Conservation (phyloP, 1,140 invertebrate genomes). For the Ceratitis capitata region DNA sequence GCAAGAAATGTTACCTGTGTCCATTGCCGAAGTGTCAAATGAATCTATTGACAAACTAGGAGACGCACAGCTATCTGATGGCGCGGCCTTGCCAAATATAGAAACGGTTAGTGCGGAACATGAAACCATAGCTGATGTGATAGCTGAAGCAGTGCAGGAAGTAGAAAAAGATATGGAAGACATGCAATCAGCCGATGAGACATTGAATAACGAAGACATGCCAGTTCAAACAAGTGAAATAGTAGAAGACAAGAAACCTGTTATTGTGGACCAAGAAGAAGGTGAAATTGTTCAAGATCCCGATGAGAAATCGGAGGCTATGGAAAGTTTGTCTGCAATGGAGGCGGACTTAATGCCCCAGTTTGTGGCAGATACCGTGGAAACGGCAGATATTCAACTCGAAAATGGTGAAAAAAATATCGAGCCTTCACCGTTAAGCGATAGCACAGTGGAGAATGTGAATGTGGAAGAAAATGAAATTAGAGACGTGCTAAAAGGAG, state of each 20-base stretch:
- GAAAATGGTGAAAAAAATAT: neutral
- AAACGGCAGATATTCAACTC: neutral
- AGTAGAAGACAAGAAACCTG: neutral
- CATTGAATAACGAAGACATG: neutral
- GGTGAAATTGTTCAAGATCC: neutral
- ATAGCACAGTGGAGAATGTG: neutral
- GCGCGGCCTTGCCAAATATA: neutral
- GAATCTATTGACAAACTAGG: neutral
- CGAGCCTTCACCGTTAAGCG: neutral
- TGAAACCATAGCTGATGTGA: slow-evolving; percentile 3
- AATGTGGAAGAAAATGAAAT: neutral
- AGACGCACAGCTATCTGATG: neutral
- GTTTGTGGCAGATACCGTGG: neutral
- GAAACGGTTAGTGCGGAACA: neutral
- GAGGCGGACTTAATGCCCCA: neutral
- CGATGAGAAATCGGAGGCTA: neutral
- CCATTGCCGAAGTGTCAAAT: neutral
- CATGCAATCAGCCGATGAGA: neutral
- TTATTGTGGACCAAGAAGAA: neutral
- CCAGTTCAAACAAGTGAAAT: slow-evolving; percentile 19
- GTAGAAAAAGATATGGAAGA: neutral
- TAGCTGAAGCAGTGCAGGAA: slow-evolving; percentile 26
- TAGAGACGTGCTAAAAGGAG: neutral
- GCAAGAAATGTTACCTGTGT: neutral
- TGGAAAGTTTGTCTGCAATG: neutral